phyloP scores from a whole-genome alignment of 2,888 invertebrate genomes.

The Copidosoma aretas region DNA sequence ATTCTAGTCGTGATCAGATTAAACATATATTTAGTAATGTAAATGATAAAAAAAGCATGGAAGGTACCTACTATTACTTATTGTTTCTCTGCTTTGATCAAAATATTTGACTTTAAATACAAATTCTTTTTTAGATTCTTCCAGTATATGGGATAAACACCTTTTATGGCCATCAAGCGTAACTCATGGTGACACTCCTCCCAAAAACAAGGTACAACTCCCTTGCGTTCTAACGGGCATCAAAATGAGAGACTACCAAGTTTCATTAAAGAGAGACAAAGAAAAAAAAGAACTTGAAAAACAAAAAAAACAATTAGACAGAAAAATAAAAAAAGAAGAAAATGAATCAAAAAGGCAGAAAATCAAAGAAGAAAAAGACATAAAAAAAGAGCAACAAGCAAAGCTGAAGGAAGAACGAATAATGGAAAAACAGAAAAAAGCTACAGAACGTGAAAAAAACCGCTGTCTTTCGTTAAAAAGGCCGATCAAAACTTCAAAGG shows the following conservation, averaged over 20 bases:
- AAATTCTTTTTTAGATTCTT: conserved; percentile 1
- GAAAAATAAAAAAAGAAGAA: conserved; percentile 5
- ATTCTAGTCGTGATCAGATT: too few relatives aligned
- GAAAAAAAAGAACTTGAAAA: conserved; percentile 20
- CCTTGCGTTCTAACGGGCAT: too few relatives aligned
- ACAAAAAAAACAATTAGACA: conserved; percentile 9
- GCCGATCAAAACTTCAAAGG: too few relatives aligned
- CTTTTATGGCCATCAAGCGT: conserved; percentile 4
- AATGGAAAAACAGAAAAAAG: neutral
- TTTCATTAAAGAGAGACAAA: too few relatives aligned
- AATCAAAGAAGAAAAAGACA: neutral
- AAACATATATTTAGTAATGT: too few relatives aligned
- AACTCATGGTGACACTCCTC: neutral
- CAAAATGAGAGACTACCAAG: too few relatives aligned
- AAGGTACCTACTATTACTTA: too few relatives aligned
- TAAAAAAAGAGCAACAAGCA: neutral
- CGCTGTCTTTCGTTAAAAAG: too few relatives aligned
- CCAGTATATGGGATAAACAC: neutral
- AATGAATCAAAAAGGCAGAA: neutral
- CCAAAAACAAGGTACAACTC: too few relatives aligned
- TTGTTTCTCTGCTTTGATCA: too few relatives aligned
- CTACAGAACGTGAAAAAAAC: too few relatives aligned
- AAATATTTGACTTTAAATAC: neutral
- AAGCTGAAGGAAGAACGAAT: neutral
- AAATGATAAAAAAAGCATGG: too few relatives aligned